These are phyloP conservation scores for Drosophila emarginata DNA, from an alignment of 2,888 invertebrate species.

Conservation along the genomic window DNA sequence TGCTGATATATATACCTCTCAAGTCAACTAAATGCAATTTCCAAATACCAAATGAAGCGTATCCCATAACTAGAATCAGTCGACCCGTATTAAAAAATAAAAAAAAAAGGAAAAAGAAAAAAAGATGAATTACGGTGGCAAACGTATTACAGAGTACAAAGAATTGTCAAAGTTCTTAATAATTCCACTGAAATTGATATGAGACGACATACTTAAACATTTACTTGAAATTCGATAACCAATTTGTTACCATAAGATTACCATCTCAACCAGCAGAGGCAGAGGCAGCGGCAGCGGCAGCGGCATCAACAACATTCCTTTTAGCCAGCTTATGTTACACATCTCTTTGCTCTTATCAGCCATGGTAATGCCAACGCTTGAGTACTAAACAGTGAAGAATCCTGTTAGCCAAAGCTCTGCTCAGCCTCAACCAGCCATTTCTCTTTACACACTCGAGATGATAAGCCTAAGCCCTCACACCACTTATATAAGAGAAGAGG, in stretches of 20 bases:
- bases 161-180: slow-evolving; percentile 5
- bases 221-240: slow-evolving; percentile 6
- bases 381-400: slow-evolving; percentile 4
- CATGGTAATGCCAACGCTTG: slow-evolving; percentile 6
- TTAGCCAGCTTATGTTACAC: slow-evolving; percentile 6
- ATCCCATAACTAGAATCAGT: background rate
- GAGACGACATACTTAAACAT: background rate
- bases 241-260: slow-evolving; percentile 5
- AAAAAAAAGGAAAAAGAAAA: no score
- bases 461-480: slow-evolving; percentile 37
- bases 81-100: background rate
- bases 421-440: slow-evolving; percentile 29
- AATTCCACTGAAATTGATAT: background rate
- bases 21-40: background rate
- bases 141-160: background rate
- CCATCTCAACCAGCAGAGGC: background rate
- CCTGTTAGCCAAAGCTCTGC: slow-evolving; percentile 39
- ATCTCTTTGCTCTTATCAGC: background rate
- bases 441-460: slow-evolving; percentile 1
- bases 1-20: background rate
- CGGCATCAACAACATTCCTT: background rate
- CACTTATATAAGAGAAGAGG: background rate
- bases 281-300: background rate
- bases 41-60: background rate
- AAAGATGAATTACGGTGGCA: no score